These are phyloP conservation scores for Nasalis larvatus DNA, from an alignment of 2,113 vertebrate genomes.

Conservation along the genomic window DNA sequence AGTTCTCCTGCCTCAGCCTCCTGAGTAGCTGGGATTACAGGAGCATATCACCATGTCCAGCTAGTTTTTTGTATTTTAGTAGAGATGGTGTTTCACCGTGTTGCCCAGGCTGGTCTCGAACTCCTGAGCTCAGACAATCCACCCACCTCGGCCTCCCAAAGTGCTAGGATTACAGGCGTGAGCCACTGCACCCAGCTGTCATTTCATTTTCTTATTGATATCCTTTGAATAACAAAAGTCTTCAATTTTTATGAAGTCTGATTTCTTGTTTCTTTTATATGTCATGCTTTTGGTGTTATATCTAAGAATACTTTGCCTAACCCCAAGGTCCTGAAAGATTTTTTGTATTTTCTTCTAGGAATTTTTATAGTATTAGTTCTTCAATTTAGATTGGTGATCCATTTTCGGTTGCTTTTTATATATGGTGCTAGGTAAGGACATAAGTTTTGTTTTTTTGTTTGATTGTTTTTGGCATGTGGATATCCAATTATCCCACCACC, in stretches of 20 bases:
- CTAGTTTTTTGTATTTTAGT: no score
- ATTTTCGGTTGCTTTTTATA: conserved; percentile 4
- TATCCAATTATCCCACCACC: not conserved
- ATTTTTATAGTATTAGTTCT: conserved; percentile 15
- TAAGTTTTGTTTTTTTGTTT: not conserved
- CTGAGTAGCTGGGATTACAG: no score
- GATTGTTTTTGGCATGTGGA: not conserved
- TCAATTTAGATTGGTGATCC: not conserved
- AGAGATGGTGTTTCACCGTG: no score
- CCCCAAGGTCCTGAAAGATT: not conserved
- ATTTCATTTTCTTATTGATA: conserved; percentile 26
- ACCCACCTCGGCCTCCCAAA: no score
- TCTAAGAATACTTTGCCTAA: not conserved
- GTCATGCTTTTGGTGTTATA: not conserved
- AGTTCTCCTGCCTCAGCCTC: no score
- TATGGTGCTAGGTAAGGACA: not conserved
- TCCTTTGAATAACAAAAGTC: not conserved
- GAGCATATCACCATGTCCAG: no score
- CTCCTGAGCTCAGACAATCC: no score
- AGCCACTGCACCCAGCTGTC: not conserved
- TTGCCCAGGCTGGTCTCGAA: no score
- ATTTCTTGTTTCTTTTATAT: not conserved
- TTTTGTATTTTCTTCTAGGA: not conserved
- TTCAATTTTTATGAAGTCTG: not conserved
- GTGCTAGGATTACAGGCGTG: no score